phyloP scores from a whole-genome alignment of 1,140 invertebrate species.

The Aphidius gifuensis region DNA sequence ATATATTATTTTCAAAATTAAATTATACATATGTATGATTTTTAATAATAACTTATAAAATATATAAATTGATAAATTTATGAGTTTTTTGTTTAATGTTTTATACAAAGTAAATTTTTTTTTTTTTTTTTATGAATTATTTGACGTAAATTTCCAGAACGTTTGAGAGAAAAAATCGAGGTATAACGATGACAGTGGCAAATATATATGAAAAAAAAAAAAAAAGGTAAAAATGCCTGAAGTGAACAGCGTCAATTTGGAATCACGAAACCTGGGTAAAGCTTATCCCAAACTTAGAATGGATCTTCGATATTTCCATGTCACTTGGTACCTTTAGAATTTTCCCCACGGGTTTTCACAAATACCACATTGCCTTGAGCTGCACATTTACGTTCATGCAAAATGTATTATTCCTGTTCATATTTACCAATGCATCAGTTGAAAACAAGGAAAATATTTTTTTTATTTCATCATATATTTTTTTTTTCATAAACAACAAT shows the following conservation, averaged over 20 bases:
- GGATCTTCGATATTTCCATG: slow-evolving; percentile 23
- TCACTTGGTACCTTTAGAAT: slow-evolving; percentile 16
- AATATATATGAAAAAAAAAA: slow-evolving; percentile 4
- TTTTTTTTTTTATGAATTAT: too few species aligned
- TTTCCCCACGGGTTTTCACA: not conserved
- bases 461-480: not conserved
- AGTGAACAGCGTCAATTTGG: slow-evolving; percentile 4
- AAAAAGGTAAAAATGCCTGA: not conserved
- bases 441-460: not conserved
- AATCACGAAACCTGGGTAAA: slow-evolving; percentile 1
- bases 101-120: too few species aligned
- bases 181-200: not conserved
- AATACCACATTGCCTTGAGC: not conserved
- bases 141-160: not conserved
- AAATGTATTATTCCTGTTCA: slow-evolving; percentile 9
- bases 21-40: too few species aligned
- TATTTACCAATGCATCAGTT: slow-evolving; percentile 1
- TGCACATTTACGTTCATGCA: not conserved
- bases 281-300: slow-evolving; percentile 11
- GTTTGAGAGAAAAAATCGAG: slow-evolving; percentile 11
- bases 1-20: too few species aligned
- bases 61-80: too few species aligned
- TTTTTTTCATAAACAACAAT: too few species aligned
- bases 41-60: too few species aligned
- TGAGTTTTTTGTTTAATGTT: too few species aligned